phyloP scores from a whole-genome alignment of 2,113 vertebrate genomes.

The Toxotes jaculatrix region DNA sequence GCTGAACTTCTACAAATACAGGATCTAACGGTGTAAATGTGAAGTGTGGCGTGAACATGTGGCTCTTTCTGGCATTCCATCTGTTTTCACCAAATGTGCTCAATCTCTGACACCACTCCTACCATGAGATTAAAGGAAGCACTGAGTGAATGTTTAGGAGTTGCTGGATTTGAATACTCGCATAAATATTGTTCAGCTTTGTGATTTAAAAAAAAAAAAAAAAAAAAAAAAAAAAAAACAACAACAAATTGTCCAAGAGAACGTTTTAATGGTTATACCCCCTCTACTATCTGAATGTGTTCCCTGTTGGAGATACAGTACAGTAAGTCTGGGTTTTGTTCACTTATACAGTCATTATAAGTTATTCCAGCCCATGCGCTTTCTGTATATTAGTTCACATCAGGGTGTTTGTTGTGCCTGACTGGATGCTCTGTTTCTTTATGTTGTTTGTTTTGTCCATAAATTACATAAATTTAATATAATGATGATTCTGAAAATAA shows the following conservation, averaged over 20 bases:
- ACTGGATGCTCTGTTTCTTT: slow-evolving; percentile 32
- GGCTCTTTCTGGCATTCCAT: slow-evolving; percentile 1
- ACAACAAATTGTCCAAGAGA: not conserved
- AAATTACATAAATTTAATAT: slow-evolving; percentile 61
- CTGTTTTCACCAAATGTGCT: slow-evolving; percentile 11
- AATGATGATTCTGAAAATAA: slow-evolving; percentile 61
- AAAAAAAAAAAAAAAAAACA: too few species aligned
- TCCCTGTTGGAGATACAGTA: not conserved
- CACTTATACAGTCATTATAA: slow-evolving; percentile 17
- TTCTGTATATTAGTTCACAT: slow-evolving; percentile 51
- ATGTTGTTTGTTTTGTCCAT: slow-evolving; percentile 45
- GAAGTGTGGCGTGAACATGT: not conserved
- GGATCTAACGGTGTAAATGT: not conserved
- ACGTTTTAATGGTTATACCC: not conserved
- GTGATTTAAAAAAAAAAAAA: not conserved
- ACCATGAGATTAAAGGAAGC: not conserved
- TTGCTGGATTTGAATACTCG: slow-evolving; percentile 5
- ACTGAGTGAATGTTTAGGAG: not conserved
- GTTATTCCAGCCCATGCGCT: slow-evolving; percentile 16
- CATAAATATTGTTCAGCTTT: slow-evolving; percentile 2
- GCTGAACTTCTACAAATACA: not conserved
- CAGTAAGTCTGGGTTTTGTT: slow-evolving; percentile 22
- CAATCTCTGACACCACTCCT: not conserved
- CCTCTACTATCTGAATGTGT: slow-evolving; percentile 23
- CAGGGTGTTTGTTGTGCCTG: slow-evolving; percentile 36